These are phyloP conservation scores for Cygnus buccinator DNA, from an alignment of 2,113 vertebrate genomes.

Conservation along the genomic window DNA sequence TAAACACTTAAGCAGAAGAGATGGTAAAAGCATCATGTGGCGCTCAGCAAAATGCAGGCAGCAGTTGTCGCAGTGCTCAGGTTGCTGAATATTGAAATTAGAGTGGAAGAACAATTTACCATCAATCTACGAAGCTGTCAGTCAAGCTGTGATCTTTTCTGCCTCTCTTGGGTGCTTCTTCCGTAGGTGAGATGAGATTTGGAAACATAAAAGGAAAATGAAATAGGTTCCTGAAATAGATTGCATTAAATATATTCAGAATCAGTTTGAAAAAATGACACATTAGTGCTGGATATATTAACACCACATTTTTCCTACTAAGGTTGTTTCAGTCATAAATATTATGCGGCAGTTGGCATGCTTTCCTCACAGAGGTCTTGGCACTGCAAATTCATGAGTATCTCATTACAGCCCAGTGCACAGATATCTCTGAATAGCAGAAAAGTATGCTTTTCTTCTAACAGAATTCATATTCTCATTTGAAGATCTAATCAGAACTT, in stretches of 20 bases:
- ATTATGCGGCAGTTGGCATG: not conserved
- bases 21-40: not conserved
- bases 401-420: not conserved
- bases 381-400: not conserved
- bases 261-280: slow-evolving; percentile 15
- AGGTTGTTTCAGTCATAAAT: slow-evolving; percentile 22
- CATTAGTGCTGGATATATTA: slow-evolving; percentile 16
- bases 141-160: not conserved
- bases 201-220: slow-evolving; percentile 1
- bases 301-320: not conserved
- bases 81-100: slow-evolving; percentile 12
- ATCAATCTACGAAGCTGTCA: not conserved
- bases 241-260: slow-evolving; percentile 11
- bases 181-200: slow-evolving; percentile 8
- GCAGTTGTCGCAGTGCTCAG: not conserved
- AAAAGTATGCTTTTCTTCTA: not conserved
- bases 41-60: not conserved
- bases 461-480: too few relatives aligned
- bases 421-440: not conserved
- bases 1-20: not conserved
- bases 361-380: not conserved
- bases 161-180: not conserved
- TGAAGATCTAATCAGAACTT: not conserved
- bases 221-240: slow-evolving; percentile 31
- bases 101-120: not conserved